Conservation (phyloP, 1,140 invertebrate species). For the Pachyrhynchus sulphureomaculatus region DNA sequence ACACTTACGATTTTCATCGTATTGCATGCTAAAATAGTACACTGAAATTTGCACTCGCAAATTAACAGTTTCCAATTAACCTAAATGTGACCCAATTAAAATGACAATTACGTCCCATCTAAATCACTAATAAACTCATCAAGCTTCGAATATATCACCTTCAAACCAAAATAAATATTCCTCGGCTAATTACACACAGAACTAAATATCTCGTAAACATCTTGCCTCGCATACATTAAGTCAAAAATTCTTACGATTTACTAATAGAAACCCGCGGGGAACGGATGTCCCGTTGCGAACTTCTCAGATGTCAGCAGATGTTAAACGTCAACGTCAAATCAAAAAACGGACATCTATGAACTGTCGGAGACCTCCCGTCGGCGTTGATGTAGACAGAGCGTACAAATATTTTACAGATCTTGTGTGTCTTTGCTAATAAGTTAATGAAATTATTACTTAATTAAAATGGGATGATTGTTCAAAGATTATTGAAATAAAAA, state of each 20-base stretch:
- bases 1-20: no score
- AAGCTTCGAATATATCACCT: constrained; percentile 3
- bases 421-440: no score
- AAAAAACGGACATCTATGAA: constrained; percentile 12
- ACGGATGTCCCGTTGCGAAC: constrained; percentile 11
- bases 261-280: constrained; percentile 1
- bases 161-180: constrained; percentile 8
- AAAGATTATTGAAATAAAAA: no score
- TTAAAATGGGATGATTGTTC: no score
- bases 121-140: constrained; percentile 10
- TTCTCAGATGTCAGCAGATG: constrained; percentile 21
- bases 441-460: no score
- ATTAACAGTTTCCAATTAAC: no score
- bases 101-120: no score
- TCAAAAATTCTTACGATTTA: constrained; percentile 7
- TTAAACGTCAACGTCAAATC: constrained; percentile 20
- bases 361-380: constrained; percentile 12
- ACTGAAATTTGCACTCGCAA: no score
- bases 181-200: constrained; percentile 1
- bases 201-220: background rate
- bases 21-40: no score
- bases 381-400: constrained; percentile 1
- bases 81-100: no score
- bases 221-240: constrained; percentile 1
- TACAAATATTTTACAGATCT: constrained; percentile 4